Percentiles rank a stretch among this genome's conserved stretches.
phyloP scores from a whole-genome alignment of 1,140 invertebrate species.

The Brachionus angularis region DNA sequence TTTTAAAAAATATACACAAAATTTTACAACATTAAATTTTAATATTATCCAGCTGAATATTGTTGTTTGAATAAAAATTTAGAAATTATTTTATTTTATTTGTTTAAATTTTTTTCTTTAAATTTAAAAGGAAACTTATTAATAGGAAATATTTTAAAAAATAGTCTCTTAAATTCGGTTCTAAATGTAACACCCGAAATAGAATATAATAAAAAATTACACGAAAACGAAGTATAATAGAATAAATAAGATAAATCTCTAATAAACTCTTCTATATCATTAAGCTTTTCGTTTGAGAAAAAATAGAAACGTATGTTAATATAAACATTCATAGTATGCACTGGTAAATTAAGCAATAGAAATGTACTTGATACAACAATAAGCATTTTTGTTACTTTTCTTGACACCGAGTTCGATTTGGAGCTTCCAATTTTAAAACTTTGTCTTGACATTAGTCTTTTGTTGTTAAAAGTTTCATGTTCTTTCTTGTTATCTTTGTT shows the following conservation, averaged over 20 bases:
- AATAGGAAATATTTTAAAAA: no score
- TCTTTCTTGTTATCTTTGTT: no score
- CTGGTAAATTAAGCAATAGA: slow-evolving; percentile 33
- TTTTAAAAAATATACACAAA: no score
- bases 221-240: slow-evolving; percentile 38
- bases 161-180: slow-evolving; percentile 22
- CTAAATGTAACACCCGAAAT: slow-evolving; percentile 41
- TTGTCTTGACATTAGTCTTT: not conserved
- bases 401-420: slow-evolving; percentile 1
- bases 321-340: slow-evolving; percentile 36
- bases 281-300: not conserved
- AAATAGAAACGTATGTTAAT: slow-evolving; percentile 16
- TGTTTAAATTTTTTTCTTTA: slow-evolving; percentile 23
- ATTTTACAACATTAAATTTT: no score
- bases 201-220: slow-evolving; percentile 35
- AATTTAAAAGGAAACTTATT: not conserved
- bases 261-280: not conserved
- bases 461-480: no score
- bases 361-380: slow-evolving; percentile 41
- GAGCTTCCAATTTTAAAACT: slow-evolving; percentile 26
- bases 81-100: no score
- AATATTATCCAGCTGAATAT: no score
- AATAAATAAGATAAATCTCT: slow-evolving; percentile 24
- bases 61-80: no score
- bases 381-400: slow-evolving; percentile 39